These are phyloP conservation scores for Rhabdornis inornatus DNA, from an alignment of 2,113 vertebrate species.

Conservation along the genomic window DNA sequence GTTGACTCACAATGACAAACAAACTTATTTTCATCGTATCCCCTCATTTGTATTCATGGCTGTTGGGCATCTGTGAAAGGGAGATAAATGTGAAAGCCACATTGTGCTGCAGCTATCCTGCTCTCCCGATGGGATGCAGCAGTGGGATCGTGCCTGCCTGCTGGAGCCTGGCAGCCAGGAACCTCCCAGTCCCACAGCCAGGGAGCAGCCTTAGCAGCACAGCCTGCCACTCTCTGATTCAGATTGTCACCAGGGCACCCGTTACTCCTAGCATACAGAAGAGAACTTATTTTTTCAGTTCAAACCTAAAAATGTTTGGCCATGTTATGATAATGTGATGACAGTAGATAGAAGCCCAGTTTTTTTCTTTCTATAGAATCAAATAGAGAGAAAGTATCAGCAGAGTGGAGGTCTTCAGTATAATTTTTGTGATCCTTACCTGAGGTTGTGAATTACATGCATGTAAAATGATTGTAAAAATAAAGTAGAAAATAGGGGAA, in stretches of 20 bases:
- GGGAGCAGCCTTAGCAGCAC: not conserved
- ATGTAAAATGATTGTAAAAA: not conserved
- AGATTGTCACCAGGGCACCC: fast-evolving
- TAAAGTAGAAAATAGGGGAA: not conserved
- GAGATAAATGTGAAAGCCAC: not conserved
- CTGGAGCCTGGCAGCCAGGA: fast-evolving
- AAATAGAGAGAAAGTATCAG: not conserved
- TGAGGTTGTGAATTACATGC: fast-evolving
- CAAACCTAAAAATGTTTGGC: not conserved
- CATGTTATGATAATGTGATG: not conserved
- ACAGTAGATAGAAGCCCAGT: not conserved
- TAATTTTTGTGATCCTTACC: not conserved
- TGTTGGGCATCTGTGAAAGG: not conserved
- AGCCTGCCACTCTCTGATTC: not conserved
- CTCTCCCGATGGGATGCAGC: not conserved
- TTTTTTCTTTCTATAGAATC: not conserved
- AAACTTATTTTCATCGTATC: not conserved
- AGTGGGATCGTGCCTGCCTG: not conserved
- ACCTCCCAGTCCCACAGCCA: fast-evolving
- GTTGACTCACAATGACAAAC: not conserved
- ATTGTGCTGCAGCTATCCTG: not conserved
- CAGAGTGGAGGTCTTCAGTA: not conserved
- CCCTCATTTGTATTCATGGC: not conserved
- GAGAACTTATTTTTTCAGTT: not conserved
- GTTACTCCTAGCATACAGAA: fast-evolving